These are phyloP conservation scores for Hedychridium roseum DNA, from an alignment of 2,888 invertebrate species.

Conservation along the genomic window DNA sequence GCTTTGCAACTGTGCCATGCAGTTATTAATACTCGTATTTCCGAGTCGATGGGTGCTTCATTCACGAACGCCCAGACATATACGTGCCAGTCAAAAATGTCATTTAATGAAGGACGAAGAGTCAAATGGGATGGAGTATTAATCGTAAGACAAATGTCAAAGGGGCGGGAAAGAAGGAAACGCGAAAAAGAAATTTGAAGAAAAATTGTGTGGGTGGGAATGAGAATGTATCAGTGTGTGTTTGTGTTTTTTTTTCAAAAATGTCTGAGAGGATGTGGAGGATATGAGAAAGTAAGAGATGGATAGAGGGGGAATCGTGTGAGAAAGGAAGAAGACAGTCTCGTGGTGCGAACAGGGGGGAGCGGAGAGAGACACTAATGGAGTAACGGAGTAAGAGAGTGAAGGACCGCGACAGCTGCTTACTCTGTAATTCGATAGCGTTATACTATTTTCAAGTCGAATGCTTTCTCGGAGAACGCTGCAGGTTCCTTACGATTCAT, in stretches of 20 bases:
- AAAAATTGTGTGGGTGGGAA: no score
- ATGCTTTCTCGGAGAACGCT: not conserved
- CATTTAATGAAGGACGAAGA: conserved; percentile 5
- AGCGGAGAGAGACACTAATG: conserved; percentile 19
- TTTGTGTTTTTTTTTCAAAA: no score
- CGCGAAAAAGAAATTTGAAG: no score
- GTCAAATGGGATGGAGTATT: not conserved
- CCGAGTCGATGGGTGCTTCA: conserved; percentile 45
- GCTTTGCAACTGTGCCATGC: conserved; percentile 54
- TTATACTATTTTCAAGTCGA: conserved; percentile 8
- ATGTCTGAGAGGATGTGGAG: no score
- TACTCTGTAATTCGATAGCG: conserved; percentile 31
- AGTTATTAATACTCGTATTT: conserved; percentile 60
- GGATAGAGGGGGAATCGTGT: not conserved
- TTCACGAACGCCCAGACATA: conserved; percentile 38
- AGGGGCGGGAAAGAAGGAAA: no score
- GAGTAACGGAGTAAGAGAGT: conserved; percentile 26
- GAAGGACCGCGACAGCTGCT: conserved; percentile 20
- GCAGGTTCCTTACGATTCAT: not conserved
- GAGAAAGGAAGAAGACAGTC: conserved; percentile 14
- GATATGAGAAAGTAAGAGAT: no score
- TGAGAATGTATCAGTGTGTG: not conserved
- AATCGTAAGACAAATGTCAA: no score
- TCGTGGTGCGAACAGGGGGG: no score
- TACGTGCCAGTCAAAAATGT: conserved; percentile 5